Base-by-base conservation (phyloP, 2,888 invertebrate genomes). In the Coelogynopora nodosa region DNA sequence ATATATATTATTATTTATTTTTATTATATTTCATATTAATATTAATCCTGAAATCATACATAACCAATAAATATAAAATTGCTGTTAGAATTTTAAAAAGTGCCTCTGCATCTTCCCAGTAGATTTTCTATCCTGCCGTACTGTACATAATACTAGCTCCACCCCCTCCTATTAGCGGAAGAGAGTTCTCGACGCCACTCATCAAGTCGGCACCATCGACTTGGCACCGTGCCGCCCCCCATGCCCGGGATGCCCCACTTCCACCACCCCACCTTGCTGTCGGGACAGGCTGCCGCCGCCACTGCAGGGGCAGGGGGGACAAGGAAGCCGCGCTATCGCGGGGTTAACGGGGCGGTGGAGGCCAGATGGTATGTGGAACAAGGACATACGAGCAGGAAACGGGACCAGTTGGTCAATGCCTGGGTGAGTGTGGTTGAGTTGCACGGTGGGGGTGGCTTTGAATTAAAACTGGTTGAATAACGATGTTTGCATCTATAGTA, bases 381-480 rank as follows among this genome's bases (percentile, higher is more conserved):
- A 26, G 74, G 74, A 5, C 23, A 13, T 23, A 74, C 74, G 2
- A 74, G 74, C 74, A 13, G 74, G 74, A 74, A 74, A 26, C 18
- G 74, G 74, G 74, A 74, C 23, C 74, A 74, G 23, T 26, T 74
- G 23, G 74, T 74, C 23, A 23, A 13, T 23, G 74, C 74, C 23
- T 74, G 74, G 74, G 74, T 74, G 27, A 74, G 74, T 49, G 5
- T n/a, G n/a, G n/a, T n/a, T n/a, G n/a, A n/a, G n/a, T n/a, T n/a
- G n/a, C n/a, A n/a, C n/a, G n/a, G n/a, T n/a, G n/a, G n/a, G n/a
- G n/a, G n/a, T n/a, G n/a, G n/a, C n/a, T n/a, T n/a, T n/a, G n/a
- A n/a, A n/a, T n/a, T n/a, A n/a, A n/a, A n/a, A n/a, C n/a, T n/a
- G n/a, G n/a, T n/a, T n/a, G n/a, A n/a, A n/a, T n/a, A n/a, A n/a